Base-by-base conservation (phyloP, 2,888 invertebrate species). In the Dilophus febrilis region DNA sequence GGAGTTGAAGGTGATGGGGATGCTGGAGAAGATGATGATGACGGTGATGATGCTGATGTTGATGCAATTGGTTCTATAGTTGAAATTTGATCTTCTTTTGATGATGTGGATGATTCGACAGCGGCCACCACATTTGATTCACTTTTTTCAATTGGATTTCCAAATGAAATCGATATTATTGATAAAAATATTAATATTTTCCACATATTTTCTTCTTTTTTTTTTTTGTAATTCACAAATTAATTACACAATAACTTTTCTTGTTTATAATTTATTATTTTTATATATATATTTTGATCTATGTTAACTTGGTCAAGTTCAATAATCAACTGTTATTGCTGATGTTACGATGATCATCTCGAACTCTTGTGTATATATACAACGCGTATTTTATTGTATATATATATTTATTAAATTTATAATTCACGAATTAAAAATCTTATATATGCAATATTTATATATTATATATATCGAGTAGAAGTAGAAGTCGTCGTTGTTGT, bases 271-370 rank as follows among this genome's bases (percentile, higher is more conserved):
- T 36, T 27, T n/a, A n/a, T n/a, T n/a, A n/a, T n/a, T n/a, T n/a
- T n/a, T n/a, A n/a, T n/a, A n/a, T n/a, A n/a, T n/a, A n/a, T n/a
- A n/a, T 28, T 12, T 28, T 28, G 17, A 16, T 28, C 27, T 28
- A 32, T 41, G 28, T 34, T 41, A 37, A 37, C 45, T 37, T 42
- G 42, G 40, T 35, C 45, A 43, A 45, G 42, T 41, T 41, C 42
- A 40, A 41, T 34, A 19, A 19, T 27, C 35, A 19, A 45, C 45
- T 45, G 42, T 42, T 35, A 27, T 18, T 37, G 28, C 17, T 37
- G 16, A n/a, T n/a, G n/a, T n/a, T n/a, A n/a, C n/a, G n/a, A 8
- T 8, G 22, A 22, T 22, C 22, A 22, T 22, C 22, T 22, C 8
- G 22, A 6, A 22, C n/a, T n/a, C n/a, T n/a, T n/a, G n/a, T n/a